These are phyloP conservation scores for Mormyrus iriodes DNA, from an alignment of 2,113 vertebrate genomes.

Conservation along the genomic window DNA sequence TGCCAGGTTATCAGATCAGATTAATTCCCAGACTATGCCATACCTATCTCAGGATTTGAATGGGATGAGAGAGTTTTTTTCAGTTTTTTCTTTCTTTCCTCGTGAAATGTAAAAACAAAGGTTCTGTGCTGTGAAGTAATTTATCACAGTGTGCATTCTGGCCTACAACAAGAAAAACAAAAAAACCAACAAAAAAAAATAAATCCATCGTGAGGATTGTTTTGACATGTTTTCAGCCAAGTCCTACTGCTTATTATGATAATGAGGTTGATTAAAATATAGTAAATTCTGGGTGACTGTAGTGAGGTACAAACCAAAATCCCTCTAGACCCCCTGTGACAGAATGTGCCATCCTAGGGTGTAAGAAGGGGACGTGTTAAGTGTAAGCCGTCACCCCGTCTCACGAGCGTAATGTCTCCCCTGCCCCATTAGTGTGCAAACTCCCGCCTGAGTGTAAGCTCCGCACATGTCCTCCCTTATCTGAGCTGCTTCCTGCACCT, in stretches of 20 bases:
- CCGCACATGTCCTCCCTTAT: background rate
- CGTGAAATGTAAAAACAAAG: background rate
- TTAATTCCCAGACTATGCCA: background rate
- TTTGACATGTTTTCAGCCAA: background rate
- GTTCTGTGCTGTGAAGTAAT: background rate
- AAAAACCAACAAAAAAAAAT: too few relatives aligned
- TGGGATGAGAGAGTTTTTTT: background rate
- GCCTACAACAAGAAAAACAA: too few relatives aligned
- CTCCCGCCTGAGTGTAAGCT: background rate
- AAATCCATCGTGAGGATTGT: background rate
- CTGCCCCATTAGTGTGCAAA: background rate
- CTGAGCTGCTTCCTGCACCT: background rate
- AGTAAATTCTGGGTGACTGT: background rate
- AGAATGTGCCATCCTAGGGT: background rate
- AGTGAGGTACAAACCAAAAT: background rate
- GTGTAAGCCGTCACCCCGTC: background rate
- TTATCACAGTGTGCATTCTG: background rate
- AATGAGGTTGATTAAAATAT: background rate
- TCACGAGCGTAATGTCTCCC: background rate
- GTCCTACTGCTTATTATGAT: background rate
- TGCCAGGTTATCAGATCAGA: slow-evolving; percentile 4
- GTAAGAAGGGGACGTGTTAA: background rate
- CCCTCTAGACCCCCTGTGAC: background rate
- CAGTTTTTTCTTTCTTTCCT: background rate
- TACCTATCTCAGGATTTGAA: background rate